phyloP scores from a whole-genome alignment of 37 sponge, comb jelly and placozoan species.

The Oscarella lobularis region DNA sequence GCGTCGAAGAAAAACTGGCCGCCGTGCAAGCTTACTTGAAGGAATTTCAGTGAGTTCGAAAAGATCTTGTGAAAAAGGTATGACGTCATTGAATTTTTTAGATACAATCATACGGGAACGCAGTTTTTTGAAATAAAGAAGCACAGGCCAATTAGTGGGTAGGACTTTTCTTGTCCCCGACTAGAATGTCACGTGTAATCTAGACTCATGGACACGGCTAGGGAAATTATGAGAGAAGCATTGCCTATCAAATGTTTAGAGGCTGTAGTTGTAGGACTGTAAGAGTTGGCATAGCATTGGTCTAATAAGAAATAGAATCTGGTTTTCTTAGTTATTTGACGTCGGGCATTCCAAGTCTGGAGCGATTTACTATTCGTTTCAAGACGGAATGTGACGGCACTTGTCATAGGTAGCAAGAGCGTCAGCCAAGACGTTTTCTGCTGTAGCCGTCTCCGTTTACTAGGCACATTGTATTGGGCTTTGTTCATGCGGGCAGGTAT shows the following conservation, averaged over 20 bases:
- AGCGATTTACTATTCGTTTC: slow-evolving; percentile 64
- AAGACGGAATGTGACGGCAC: slow-evolving; percentile 48
- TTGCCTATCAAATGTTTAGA: slow-evolving; percentile 96
- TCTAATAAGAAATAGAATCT: not conserved
- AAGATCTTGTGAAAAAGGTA: not conserved
- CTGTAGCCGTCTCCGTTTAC: not conserved
- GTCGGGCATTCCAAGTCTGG: slow-evolving; percentile 29
- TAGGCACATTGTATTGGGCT: slow-evolving; percentile 84
- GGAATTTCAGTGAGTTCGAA: slow-evolving; percentile 23
- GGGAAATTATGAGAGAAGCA: slow-evolving; percentile 76
- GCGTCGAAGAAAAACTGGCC: slow-evolving; percentile 9
- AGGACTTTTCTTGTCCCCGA: too few relatives aligned
- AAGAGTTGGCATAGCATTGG: too few relatives aligned
- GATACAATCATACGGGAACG: slow-evolving; percentile 94
- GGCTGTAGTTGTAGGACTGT: slow-evolving; percentile 79
- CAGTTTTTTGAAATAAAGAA: slow-evolving; percentile 94
- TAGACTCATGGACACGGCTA: slow-evolving; percentile 85
- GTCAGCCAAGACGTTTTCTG: not conserved
- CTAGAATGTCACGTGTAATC: too few relatives aligned
- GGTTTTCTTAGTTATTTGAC: slow-evolving; percentile 38
- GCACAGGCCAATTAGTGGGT: too few relatives aligned
- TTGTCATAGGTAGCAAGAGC: slow-evolving; percentile 37
- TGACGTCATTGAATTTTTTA: slow-evolving; percentile 11
- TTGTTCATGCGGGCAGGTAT: slow-evolving; percentile 38
- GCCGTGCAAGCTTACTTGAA: slow-evolving; percentile 24